Conservation (phyloP, 92 coral and sea anemone species). For the Chrysogorgia sp. region DNA sequence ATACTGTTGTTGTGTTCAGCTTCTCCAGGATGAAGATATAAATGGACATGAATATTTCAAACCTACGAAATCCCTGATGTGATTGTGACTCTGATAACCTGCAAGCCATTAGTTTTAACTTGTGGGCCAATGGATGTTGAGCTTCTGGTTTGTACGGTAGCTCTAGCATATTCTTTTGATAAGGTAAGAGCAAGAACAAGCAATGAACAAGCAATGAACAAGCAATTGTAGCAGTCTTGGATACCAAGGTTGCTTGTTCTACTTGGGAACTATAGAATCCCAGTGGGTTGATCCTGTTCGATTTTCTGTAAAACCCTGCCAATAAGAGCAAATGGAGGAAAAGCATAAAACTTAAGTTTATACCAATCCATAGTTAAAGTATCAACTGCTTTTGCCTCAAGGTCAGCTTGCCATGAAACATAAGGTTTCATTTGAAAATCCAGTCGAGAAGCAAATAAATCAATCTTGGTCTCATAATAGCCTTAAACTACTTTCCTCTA, state of each 20-base stretch:
- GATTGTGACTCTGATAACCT: conserved; percentile 52
- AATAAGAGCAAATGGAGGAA: conserved; percentile 64
- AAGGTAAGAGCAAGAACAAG: conserved; percentile 33
- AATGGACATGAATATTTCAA: background rate
- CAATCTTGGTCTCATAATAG: conserved; percentile 12
- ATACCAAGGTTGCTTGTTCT: conserved; percentile 61
- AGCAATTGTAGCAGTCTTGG: conserved; percentile 35
- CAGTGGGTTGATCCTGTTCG: conserved; percentile 55
- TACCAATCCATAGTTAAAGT: conserved; percentile 61
- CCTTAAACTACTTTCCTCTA: conserved; percentile 6
- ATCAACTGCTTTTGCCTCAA: conserved; percentile 63
- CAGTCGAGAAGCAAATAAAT: conserved; percentile 63
- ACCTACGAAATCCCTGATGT: conserved; percentile 3
- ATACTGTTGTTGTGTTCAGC: too few relatives aligned
- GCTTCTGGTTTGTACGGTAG: conserved; percentile 38
- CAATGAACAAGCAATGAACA: background rate
- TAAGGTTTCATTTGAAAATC: conserved; percentile 51
- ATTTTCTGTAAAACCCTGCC: conserved; percentile 54
- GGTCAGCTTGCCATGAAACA: conserved; percentile 67
- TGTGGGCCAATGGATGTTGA: background rate
- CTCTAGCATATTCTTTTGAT: conserved; percentile 21
- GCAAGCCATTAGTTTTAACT: conserved; percentile 25
- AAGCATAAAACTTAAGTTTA: conserved; percentile 45
- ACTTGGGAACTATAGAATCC: conserved; percentile 50
- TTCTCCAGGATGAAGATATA: too few relatives aligned